A percentile compares a stretch with the other conserved stretches of the same genome.
These are phyloP conservation scores for Petrocephalus schoutedeni DNA, from an alignment of 2,797 vertebrate species.

Conservation along the genomic window DNA sequence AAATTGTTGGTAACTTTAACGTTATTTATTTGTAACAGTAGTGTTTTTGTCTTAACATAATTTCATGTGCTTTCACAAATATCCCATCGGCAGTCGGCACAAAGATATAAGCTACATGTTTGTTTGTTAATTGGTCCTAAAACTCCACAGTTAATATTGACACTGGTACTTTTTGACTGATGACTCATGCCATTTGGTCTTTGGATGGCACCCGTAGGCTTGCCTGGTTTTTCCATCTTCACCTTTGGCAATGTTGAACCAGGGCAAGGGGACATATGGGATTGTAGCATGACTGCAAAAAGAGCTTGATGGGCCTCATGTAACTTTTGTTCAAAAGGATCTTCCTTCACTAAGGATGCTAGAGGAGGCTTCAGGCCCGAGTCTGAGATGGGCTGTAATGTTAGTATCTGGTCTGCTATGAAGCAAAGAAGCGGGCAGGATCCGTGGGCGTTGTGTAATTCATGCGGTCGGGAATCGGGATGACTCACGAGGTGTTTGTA, in stretches of 20 bases:
- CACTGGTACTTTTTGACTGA: neutral
- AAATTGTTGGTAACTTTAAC: no score
- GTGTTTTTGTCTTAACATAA: no score
- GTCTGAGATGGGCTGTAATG: neutral
- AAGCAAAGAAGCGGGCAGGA: neutral
- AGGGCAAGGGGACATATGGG: neutral
- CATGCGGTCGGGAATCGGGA: neutral
- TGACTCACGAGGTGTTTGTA: neutral
- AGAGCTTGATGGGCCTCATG: neutral
- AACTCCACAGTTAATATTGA: neutral
- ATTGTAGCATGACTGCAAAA: neutral
- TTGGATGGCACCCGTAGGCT: neutral
- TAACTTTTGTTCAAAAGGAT: conserved; percentile 6
- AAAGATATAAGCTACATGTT: no score
- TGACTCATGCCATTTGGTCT: neutral
- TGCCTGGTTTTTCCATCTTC: neutral
- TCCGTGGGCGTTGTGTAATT: conserved; percentile 1
- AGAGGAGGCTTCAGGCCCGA: neutral
- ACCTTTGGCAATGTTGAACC: neutral
- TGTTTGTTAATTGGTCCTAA: neutral
- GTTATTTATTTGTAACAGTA: no score
- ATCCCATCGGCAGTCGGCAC: no score
- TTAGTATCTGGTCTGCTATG: neutral
- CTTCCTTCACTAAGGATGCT: neutral
- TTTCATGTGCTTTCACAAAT: no score